Evolutionary conservation across 2,113 vertebrate species (phyloP), one percentile per base, ranked within the genome.

Genomic region (Lepidothrix coronata): DNA sequence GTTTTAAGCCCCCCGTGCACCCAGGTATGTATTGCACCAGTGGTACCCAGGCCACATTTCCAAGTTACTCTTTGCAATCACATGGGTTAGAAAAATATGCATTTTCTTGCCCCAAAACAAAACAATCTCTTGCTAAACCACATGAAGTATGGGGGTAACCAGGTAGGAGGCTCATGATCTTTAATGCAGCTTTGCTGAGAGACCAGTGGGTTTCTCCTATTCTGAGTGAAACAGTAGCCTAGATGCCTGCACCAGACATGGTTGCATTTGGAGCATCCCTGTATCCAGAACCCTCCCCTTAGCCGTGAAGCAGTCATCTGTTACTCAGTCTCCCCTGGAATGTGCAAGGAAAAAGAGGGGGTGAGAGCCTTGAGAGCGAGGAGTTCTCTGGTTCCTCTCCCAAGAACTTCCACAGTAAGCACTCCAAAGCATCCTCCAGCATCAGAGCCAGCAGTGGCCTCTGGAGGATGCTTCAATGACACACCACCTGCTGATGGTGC

Each of bases 11-110:
- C n/a, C 16, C 16, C 8, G 1, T 6, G 18, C 2, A 2, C 18
- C 16, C 44, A 35, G 28, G 43, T 25, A 80, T 28, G 37, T 20
- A 7, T 1, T 74, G 19, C 31, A 43, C 5, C 22, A 10, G 18
- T 37, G 19, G 9, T 27, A 72, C 20, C 35, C 43, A 30, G 48
- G 14, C 9, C 28, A 35, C 30, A 4, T 11, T 21, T 33, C 37
- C 33, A 59, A 83, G 11, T 24, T 72, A 25, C 23, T 24, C 5
- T 70, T 94, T 55, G 33, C 33, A 43, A 5, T 14, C 18, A 11
- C 0, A 0, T 12, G 27, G 27, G 27, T 89, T 27, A 73, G 49
- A 57, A 86, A 66, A 57, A 35, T 2, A 4, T 30, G 4, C 2
- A 8, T 18, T 35, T 90, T 3, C n/a, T 37, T 85, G 6, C 8